A percentile compares a stretch with the other conserved stretches of the same genome.
Conservation (phyloP, 2,113 vertebrate genomes). For the Cololabis saira region DNA sequence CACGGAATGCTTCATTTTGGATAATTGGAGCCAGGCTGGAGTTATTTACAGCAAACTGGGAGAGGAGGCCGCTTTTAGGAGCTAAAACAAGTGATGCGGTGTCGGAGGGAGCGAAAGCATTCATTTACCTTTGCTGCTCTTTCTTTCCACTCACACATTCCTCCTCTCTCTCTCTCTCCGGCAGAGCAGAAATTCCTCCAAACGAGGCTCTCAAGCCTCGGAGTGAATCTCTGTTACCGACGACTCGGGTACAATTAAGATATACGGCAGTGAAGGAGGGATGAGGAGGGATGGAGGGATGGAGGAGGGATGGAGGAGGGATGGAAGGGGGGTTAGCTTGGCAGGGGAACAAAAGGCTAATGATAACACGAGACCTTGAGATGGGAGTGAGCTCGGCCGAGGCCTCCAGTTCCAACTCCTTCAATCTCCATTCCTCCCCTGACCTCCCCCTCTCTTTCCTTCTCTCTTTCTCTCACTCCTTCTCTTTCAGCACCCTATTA, state of each 20-base stretch:
- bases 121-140: slow-evolving; percentile 32
- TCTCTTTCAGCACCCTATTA: slow-evolving; percentile 78
- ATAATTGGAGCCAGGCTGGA: slow-evolving; percentile 30
- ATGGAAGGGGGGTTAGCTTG: slow-evolving; percentile 43
- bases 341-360: slow-evolving; percentile 71
- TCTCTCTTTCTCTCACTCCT: slow-evolving; percentile 39
- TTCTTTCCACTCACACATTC: slow-evolving; percentile 57
- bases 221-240: slow-evolving; percentile 62
- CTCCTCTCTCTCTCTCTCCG: slow-evolving; percentile 48
- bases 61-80: slow-evolving; percentile 18
- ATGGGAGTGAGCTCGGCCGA: slow-evolving; percentile 40
- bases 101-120: slow-evolving; percentile 31
- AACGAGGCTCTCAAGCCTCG: slow-evolving; percentile 45
- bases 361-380: slow-evolving; percentile 72
- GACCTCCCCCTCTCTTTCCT: slow-evolving; percentile 59
- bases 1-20: slow-evolving; percentile 37
- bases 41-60: slow-evolving; percentile 50
- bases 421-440: slow-evolving; percentile 66
- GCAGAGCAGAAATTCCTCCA: slow-evolving; percentile 54
- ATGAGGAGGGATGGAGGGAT: too few species aligned
- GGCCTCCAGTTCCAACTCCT: slow-evolving; percentile 45
- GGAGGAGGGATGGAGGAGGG: slow-evolving; percentile 13
- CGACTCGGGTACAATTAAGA: slow-evolving; percentile 67
- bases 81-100: slow-evolving; percentile 15
- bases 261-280: slow-evolving; percentile 42